A percentile compares a stretch with the other conserved stretches of the same genome.
phyloP scores from a whole-genome alignment of 2,888 invertebrate genomes.

The Coremacera marginata region DNA sequence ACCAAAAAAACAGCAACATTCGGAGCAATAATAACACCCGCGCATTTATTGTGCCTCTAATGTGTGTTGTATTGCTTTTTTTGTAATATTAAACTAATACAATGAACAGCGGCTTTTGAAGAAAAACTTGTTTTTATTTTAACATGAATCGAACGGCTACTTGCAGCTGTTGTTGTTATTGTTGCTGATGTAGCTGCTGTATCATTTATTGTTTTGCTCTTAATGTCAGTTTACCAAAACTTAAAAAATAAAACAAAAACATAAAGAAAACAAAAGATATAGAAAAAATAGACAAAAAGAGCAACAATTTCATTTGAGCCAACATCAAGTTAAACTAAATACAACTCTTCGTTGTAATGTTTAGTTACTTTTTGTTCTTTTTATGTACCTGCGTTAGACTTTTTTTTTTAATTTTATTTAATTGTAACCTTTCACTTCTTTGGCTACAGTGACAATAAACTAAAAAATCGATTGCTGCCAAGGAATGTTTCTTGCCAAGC shows the following conservation, averaged over 20 bases:
- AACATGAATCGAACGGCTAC: neutral
- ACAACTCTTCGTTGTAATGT: neutral
- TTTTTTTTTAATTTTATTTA: constrained; percentile 15
- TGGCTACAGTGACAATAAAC: constrained; percentile 27
- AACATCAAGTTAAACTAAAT: neutral
- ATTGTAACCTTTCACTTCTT: constrained; percentile 36
- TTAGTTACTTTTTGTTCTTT: neutral
- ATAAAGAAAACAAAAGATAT: too few relatives aligned
- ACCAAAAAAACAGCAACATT: neutral
- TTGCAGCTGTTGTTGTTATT: constrained; percentile 1
- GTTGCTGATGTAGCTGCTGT: constrained; percentile 10
- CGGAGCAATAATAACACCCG: constrained; percentile 17
- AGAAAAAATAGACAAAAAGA: neutral
- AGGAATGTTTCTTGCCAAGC: neutral
- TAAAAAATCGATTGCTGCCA: neutral
- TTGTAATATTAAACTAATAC: too few relatives aligned
- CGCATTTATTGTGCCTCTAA: neutral
- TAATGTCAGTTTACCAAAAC: constrained; percentile 2
- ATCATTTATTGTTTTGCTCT: constrained; percentile 1
- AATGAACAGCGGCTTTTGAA: neutral
- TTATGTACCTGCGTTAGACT: neutral
- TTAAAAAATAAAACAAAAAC: neutral
- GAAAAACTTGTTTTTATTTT: constrained; percentile 3
- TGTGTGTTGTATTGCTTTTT: too few relatives aligned
- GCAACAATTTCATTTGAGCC: neutral